Evolutionary conservation across 53 echinoderm and acorn worm genomes (phyloP), one percentile per base, ranked within the genome.

Genomic region (Temnopleurus reevesii): DNA sequence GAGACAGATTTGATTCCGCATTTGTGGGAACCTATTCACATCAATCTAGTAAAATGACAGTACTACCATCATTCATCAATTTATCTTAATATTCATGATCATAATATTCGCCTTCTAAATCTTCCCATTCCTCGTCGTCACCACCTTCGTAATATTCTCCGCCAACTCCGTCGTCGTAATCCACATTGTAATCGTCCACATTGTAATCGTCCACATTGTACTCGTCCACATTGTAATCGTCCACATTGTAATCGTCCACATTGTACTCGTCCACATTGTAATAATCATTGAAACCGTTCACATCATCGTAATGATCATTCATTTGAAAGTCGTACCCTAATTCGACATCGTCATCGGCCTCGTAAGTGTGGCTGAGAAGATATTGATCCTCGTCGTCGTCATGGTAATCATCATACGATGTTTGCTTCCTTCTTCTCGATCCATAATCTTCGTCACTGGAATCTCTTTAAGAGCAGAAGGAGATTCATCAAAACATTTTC

Each of bases 391-490:
- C 57, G 24, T 26, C 31, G 24, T 26, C 31, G 1, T 21, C 89
- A 8, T 59, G 28, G 81, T 90, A 19, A 36, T 31, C 36, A 15
- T 55, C 35, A 49, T 76, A 29, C 27, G 71, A 71, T n/a, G 41
- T 10, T 25, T 38, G 45, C 25, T 23, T 45, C 1, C 30, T 27
- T 13, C 27, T 36, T 13, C 27, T 36, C n/a, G 30, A 19, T 33
- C 5, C 35, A 23, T 83, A 76, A 8, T 95, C 93, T 12, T 95
- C 95, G 41, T 95, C 95, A 81, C 95, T 95, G 27, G 94, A 94
- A 87, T 81, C 94, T 49, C 94, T 94, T 91, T 19, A 33, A 54
- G n/a, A 18, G 33, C 0, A n/a, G n/a, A n/a, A n/a, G n/a, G n/a
- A n/a, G n/a, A n/a, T n/a, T n/a, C n/a, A n/a, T n/a, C n/a, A n/a